Base-by-base conservation (phyloP, 92 coral and sea anemone genomes). In the Phenganax marumi region DNA sequence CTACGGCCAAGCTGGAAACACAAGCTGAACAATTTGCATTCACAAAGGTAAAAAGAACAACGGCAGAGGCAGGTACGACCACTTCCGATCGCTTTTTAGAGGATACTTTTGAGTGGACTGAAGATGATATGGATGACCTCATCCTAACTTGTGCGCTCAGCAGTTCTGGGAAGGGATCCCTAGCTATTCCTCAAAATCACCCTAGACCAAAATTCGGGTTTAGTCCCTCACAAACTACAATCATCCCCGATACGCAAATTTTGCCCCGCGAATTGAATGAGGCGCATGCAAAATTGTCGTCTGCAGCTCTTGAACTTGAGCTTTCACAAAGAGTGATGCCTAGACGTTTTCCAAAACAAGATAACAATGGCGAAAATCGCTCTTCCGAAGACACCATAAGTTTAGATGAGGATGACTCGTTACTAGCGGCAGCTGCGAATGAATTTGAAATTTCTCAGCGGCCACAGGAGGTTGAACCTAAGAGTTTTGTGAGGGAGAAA, bases 141-240 rank as follows among this genome's bases (percentile, higher is more conserved):
- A 78, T 78, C 63, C 83, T 78, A 11, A 78, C 83, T 16, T 78
- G 83, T 62, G 72, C 43, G 61, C 83, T 78, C 3, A 78, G 83
- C 52, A 78, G 83, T 68, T 78, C 83, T 17, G 83, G 83, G 25
- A 62, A 78, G 60, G 83, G 83, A 62, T 78, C 83, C 83, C 61
- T 78, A 48, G 68, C 66, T 33, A 48, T 50, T 72, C 83, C 83
- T 10, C 43, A 33, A 5, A 73, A 62, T 0, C 26, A 54, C 73
- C 72, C 73, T 22, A 18, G 50, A 62, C 83, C 83, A 1, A 26
- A 60, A 8, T 78, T 62, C n/a, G 83, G 83, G 24, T 10, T 19
- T 19, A 78, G 83, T 78, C 83, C 83, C 16, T 78, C 83, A 14
- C 79, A 56, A 54, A 46, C 54, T n/a, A 62, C 60, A 8, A 14